Evolutionary conservation across 64 coral and sea anemone genomes (phyloP).

Genomic region (Porites australiensis): DNA sequence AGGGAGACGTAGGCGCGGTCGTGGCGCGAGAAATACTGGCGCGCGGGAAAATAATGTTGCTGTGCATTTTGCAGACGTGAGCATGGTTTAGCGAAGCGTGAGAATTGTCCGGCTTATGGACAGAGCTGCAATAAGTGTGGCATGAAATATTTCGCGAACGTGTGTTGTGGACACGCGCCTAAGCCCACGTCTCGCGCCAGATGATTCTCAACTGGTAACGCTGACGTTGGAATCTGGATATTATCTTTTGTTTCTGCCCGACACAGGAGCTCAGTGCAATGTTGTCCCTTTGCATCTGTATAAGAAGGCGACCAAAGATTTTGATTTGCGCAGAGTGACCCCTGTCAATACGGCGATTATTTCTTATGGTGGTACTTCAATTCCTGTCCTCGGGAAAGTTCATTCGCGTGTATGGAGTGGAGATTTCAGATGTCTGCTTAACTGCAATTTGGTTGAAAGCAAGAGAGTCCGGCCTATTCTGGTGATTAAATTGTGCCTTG

Average conservation of each 20-base stretch:
- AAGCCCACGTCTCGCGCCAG: too few relatives aligned
- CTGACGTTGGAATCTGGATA: constrained; percentile 16
- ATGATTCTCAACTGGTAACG: constrained; percentile 17
- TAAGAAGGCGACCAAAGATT: not conserved
- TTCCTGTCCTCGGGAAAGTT: not conserved
- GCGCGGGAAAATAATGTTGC: too few relatives aligned
- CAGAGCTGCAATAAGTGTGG: too few relatives aligned
- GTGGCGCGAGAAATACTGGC: too few relatives aligned
- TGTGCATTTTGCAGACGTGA: too few relatives aligned
- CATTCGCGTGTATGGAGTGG: constrained; percentile 9
- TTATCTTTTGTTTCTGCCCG: constrained; percentile 33
- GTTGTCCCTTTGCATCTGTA: constrained; percentile 18
- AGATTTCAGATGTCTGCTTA: not conserved
- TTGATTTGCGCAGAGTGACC: not conserved
- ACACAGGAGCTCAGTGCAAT: constrained; percentile 42
- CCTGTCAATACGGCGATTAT: not conserved
- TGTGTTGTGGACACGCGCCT: too few relatives aligned
- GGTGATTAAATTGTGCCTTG: not conserved
- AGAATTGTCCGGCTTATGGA: too few relatives aligned
- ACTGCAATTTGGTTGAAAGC: constrained; percentile 10
- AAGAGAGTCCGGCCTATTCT: constrained; percentile 1
- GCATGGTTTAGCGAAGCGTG: too few relatives aligned
- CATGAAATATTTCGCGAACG: too few relatives aligned
- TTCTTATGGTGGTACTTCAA: constrained; percentile 30
- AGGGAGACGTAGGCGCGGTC: too few relatives aligned